Conservation (phyloP, 1,140 invertebrate species). For the Zaprionus ghesquierei region DNA sequence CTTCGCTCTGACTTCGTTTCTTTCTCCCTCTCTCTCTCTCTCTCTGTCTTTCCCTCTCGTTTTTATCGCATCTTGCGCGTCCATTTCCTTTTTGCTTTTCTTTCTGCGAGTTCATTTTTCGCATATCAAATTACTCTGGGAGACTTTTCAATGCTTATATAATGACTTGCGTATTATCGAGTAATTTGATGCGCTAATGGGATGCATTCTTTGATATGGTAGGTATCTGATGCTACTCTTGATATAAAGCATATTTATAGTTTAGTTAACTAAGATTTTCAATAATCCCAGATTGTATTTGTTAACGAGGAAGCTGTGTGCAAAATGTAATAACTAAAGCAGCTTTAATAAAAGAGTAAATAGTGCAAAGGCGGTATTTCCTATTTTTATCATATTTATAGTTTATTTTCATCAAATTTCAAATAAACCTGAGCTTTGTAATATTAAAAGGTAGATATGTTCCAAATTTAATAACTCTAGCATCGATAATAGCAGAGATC, state of each 20-base stretch:
- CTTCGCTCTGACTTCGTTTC: not conserved
- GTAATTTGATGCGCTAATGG: not conserved
- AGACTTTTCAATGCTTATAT: not conserved
- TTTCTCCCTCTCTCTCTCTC: not conserved
- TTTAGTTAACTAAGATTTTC: not conserved
- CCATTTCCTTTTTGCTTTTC: not conserved
- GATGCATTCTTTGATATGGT: not conserved
- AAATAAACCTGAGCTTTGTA: not conserved
- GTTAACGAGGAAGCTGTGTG: not conserved
- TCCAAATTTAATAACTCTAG: not conserved
- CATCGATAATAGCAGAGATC: not conserved
- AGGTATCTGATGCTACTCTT: rapidly evolving
- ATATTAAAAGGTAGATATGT: not conserved
- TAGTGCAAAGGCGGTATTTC: too few species aligned
- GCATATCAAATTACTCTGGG: not conserved
- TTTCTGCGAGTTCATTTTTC: not conserved
- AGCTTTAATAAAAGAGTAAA: not conserved
- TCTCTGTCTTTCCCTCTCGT: not conserved
- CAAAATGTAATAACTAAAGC: not conserved
- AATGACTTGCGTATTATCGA: not conserved
- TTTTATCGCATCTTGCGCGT: conserved; percentile 4
- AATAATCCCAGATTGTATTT: not conserved
- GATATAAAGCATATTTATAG: not conserved
- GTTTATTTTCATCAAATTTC: not conserved
- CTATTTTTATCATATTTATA: not conserved